These are phyloP conservation scores for Chrysaora quinquecirrha DNA, from an alignment of 30 jellyfish, hydroid and myxozoan genomes.

Conservation along the genomic window DNA sequence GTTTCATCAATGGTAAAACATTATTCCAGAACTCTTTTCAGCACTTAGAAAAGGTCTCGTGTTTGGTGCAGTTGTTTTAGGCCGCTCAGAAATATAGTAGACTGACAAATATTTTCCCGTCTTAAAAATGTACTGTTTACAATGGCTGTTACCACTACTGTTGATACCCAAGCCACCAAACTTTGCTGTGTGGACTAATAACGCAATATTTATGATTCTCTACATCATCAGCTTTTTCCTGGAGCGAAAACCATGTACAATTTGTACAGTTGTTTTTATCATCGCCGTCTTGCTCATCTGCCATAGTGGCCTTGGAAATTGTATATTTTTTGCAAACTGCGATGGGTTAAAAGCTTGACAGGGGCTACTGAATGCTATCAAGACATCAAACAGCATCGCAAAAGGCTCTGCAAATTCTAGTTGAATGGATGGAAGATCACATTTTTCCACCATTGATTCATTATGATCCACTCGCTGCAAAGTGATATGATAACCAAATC, in stretches of 20 bases:
- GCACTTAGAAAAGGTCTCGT: too few species aligned
- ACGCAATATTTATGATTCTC: slow-evolving; percentile 59
- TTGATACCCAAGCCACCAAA: slow-evolving; percentile 75
- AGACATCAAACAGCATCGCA: too few species aligned
- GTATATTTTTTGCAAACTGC: slow-evolving; percentile 59
- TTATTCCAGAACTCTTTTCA: too few species aligned
- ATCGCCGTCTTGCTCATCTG: slow-evolving; percentile 68
- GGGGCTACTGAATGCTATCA: too few species aligned
- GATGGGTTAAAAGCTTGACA: slow-evolving; percentile 46
- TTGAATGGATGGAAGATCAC: too few species aligned
- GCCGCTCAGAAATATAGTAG: too few species aligned
- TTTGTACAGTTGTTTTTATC: slow-evolving; percentile 66
- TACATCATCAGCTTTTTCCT: slow-evolving; percentile 64
- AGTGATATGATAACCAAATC: neutral
- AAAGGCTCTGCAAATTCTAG: too few species aligned
- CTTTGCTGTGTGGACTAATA: slow-evolving; percentile 65
- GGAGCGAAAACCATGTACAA: slow-evolving; percentile 79
- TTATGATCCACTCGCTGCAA: too few species aligned
- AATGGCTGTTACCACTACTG: slow-evolving; percentile 74
- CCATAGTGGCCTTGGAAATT: slow-evolving; percentile 75
- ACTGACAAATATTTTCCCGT: too few species aligned
- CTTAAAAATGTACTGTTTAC: slow-evolving; percentile 79
- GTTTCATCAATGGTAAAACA: too few species aligned
- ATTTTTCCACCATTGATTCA: too few species aligned
- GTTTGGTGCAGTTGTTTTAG: too few species aligned